phyloP scores from a whole-genome alignment of 2,113 vertebrate genomes.

The Corythoichthys intestinalis region DNA sequence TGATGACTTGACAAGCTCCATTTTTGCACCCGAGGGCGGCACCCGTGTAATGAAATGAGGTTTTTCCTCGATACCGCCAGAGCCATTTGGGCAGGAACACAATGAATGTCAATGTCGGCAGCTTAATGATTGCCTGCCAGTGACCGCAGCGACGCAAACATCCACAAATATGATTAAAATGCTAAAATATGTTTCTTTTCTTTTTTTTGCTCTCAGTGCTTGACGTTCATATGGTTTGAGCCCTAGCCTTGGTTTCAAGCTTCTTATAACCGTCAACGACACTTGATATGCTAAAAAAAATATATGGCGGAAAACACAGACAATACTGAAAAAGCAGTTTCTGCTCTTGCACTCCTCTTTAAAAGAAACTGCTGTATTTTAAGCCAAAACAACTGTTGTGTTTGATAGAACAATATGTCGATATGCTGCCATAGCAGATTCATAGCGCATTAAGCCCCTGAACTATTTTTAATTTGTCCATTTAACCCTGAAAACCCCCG shows the following conservation, averaged over 20 bases:
- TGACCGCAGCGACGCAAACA: not conserved
- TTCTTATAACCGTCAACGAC: not conserved
- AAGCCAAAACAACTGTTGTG: no score
- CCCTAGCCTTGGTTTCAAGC: not conserved
- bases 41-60: conserved; percentile 10
- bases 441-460: no score
- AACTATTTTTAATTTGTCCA: no score
- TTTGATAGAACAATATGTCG: no score
- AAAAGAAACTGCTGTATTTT: no score
- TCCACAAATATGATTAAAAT: not conserved
- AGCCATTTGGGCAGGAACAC: not conserved
- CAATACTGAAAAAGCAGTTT: no score
- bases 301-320: no score
- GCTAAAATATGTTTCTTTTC: not conserved
- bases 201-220: not conserved
- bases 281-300: not conserved
- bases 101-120: not conserved
- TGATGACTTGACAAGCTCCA: conserved; percentile 5
- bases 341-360: no score
- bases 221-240: not conserved
- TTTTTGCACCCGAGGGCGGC: conserved; percentile 1
- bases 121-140: conserved; percentile 7
- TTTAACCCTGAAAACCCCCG: no score
- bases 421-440: no score
- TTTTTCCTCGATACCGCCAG: not conserved